phyloP scores from a whole-genome alignment of 2,113 vertebrate genomes.

The Poeciliopsis retropinna region DNA sequence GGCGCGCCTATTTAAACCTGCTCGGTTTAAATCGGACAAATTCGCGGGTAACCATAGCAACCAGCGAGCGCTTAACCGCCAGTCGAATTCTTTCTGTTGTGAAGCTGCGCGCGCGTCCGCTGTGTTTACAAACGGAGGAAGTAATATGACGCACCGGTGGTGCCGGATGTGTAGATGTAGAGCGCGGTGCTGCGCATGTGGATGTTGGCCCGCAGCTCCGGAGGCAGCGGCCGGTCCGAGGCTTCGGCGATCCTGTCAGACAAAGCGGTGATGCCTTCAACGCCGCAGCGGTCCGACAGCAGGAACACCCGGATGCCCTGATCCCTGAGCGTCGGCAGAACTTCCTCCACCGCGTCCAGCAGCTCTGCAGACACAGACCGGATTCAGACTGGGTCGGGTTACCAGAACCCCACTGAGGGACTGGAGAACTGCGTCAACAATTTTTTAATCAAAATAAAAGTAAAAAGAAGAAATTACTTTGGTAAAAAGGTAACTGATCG shows the following conservation, averaged over 20 bases:
- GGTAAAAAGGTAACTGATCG: too few relatives aligned
- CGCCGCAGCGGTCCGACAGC: constrained; percentile 69
- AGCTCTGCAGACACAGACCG: constrained; percentile 76
- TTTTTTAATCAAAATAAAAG: background rate
- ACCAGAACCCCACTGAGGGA: constrained; percentile 12
- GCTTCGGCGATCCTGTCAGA: constrained; percentile 67
- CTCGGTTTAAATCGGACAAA: too few relatives aligned
- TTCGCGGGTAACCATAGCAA: too few relatives aligned
- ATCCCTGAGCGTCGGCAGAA: constrained; percentile 75
- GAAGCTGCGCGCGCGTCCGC: too few relatives aligned
- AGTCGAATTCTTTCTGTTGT: too few relatives aligned
- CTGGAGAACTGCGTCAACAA: too few relatives aligned
- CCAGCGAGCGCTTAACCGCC: too few relatives aligned
- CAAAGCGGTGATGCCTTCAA: constrained; percentile 73
- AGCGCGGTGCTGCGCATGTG: constrained; percentile 70
- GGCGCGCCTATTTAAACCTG: too few relatives aligned
- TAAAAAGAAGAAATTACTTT: background rate
- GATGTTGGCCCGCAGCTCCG: constrained; percentile 65
- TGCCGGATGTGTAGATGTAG: constrained; percentile 86
- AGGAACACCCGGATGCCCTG: constrained; percentile 79
- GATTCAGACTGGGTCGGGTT: constrained; percentile 32
- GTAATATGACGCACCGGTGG: constrained; percentile 51
- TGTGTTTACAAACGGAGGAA: too few relatives aligned
- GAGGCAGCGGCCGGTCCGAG: constrained; percentile 71
- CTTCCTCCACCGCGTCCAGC: constrained; percentile 77